Evolutionary conservation across 1,140 invertebrate species (phyloP).

Genomic region (Drosophila navojoa): DNA sequence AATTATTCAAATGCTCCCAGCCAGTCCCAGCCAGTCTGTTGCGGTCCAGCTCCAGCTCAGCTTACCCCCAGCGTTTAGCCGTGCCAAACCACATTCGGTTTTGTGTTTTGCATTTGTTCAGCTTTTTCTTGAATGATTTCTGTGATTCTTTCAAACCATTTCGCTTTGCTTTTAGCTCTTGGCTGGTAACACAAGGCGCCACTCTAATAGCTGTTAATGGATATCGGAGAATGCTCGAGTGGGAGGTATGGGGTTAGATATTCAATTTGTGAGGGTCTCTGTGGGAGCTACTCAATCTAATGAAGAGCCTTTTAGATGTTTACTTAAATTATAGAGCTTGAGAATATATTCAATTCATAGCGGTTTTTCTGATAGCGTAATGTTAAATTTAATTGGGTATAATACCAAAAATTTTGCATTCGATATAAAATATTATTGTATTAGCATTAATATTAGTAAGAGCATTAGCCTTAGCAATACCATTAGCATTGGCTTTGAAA

Average conservation of each 20-base stretch:
- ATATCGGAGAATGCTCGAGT: neutral
- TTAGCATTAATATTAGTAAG: no score
- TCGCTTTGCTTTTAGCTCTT: slow-evolving; percentile 44
- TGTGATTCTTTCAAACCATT: slow-evolving; percentile 38
- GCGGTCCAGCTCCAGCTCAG: neutral
- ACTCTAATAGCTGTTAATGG: slow-evolving; percentile 66
- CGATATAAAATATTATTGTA: no score
- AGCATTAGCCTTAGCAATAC: no score
- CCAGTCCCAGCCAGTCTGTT: neutral
- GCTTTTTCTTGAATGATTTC: slow-evolving; percentile 16
- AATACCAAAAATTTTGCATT: no score
- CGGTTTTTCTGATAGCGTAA: no score
- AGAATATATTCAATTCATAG: no score
- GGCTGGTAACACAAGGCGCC: slow-evolving; percentile 65
- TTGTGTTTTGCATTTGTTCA: slow-evolving; percentile 37
- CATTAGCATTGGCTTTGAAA: no score
- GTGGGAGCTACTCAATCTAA: neutral
- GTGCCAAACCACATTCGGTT: slow-evolving; percentile 24
- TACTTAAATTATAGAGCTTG: no score
- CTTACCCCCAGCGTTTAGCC: slow-evolving; percentile 7
- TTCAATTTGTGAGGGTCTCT: neutral
- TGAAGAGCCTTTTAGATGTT: neutral
- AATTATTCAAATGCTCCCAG: slow-evolving; percentile 44
- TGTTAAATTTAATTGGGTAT: no score
- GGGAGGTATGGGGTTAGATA: neutral